Evolutionary conservation across 2,113 vertebrate species (phyloP), one percentile per base, ranked within the genome.

Genomic region (Otus sunia): DNA sequence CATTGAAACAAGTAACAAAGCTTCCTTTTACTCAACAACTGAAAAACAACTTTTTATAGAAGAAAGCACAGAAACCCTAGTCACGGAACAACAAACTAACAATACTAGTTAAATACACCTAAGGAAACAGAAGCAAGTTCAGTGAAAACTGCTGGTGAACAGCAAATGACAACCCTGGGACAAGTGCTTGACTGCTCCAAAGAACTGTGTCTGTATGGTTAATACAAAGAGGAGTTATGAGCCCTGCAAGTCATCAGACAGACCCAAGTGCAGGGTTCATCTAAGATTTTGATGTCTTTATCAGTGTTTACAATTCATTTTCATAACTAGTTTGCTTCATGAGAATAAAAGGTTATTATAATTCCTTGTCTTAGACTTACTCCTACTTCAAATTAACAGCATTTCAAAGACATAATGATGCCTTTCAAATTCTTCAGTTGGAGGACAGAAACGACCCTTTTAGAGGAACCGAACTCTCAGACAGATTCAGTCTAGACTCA

Each of bases 191-290:
- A 50, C 34, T 25, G 2, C 1, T 39, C 32, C 32, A 62, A 36
- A 73, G 75, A 62, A 58, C 7, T 16, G 10, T 25, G 18, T n/a
- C n/a, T 91, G 11, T 30, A 39, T 0, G 1, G 45, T 36, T 37
- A 79, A 73, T 6, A 21, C 34, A 67, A n/a, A 71, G 49, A 73
- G 21, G 36, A 66, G 37, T 36, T 49, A 75, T 1, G 6, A 56
- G 34, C 4, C 45, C 27, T 77, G 36, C 18, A 66, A 80, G 7
- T 60, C 58, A 56, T 60, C 11, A 73, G 23, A 88, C 0, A 79
- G 30, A 63, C 27, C 8, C 13, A 75, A 23, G 14, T 59, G 63
- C 0, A 0, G 15, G 16, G 14, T 41, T 73, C 21, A 11, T 53
- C 52, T 43, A 43, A 43, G 15, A 37, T 25, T 74, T 39, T 72